Evolutionary conservation across 2,113 vertebrate genomes (phyloP), one percentile per base, ranked within the genome.

Genomic region (Hypocryptadius cinnamomeus): DNA sequence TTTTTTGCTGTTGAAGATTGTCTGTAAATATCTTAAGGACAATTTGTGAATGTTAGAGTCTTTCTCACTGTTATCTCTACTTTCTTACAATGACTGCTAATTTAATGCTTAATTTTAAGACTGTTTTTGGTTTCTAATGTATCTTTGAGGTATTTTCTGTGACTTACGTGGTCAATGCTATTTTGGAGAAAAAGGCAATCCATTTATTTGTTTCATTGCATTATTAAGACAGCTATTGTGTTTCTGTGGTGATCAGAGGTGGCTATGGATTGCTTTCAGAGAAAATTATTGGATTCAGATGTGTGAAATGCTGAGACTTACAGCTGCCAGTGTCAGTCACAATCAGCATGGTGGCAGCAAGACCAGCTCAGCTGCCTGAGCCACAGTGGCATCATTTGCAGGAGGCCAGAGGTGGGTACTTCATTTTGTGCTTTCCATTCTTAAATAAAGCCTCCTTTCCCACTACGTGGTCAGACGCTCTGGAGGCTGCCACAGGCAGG

Each of bases 381-480:
- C 11, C 4, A 9, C 56, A 66, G 16, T 15, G n/a, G 16, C 31
- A 31, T 72, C 3, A 0, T 63, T 45, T 8, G 0, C 54, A 45
- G 37, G 33, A 80, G 50, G 27, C 22, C 68, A 70, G 21, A 45
- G 28, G 48, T 22, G 10, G 44, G 28, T 17, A 17, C 14, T 24
- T 47, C 3, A 6, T 39, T 80, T 73, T 54, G 5, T 16, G 8
- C 23, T 86, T 78, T 78, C 80, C 15, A 1, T 45, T 70, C 31
- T 88, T 60, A 63, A 85, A 54, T 13, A 35, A 85, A 95, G 16
- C n/a, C 37, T 74, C 42, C 24, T 73, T 65, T 70, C 60, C 16
- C 28, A 21, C 37, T 23, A 2, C 0, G 0, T 2, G 1, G 14
- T 35, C 14, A 21, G 59, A 8, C 28, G 56, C 66, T 61, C 21